Evolutionary conservation across 2,888 invertebrate genomes (phyloP), one percentile per base, ranked within the genome.

Genomic region (Zaprionus bogoriensis): DNA sequence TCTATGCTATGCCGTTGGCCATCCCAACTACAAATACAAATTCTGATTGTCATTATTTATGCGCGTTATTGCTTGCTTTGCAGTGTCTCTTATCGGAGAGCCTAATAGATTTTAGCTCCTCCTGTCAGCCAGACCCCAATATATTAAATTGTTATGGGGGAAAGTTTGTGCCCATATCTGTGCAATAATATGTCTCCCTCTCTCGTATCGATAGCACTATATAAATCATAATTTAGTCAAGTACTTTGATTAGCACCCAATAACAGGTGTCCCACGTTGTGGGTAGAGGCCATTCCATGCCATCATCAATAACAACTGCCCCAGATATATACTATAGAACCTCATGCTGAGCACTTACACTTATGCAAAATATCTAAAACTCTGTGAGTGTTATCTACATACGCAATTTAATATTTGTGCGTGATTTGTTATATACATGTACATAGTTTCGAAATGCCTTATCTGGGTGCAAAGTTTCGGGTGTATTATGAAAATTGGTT

Each of bases 151-250:
- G 19, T 32, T 42, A 38, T 17, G n/a, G 14, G 17, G 23, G n/a
- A 52, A 47, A 39, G 1, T 57, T 30, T 20, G 10, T 9, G 0
- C 10, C 42, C 23, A 39, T 48, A 70, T 53, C 55, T 39, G 3
- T 30, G 17, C 25, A 46, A 17, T 17, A 36, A 17, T 36, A 36
- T 36, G 32, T 36, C 17, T 14, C 32, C 32, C 7, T 44, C 41
- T 62, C 57, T 28, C 28, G 39, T 36, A 36, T 22, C 30, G 30
- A 0, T 12, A 19, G 4, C 12, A 42, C 17, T 36, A 41, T 44
- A 45, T 61, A 66, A 66, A 71, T 75, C 76, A 67, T 36, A 53
- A 51, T 44, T 50, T 25, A 71, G 75, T 62, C 47, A 48, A 62
- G 47, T 39, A 42, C 67, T 45, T 57, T 73, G 73, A 75, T 73